Evolutionary conservation across 1,140 invertebrate genomes (phyloP), one percentile per base, ranked within the genome.

Genomic region (Cylas formicarius): DNA sequence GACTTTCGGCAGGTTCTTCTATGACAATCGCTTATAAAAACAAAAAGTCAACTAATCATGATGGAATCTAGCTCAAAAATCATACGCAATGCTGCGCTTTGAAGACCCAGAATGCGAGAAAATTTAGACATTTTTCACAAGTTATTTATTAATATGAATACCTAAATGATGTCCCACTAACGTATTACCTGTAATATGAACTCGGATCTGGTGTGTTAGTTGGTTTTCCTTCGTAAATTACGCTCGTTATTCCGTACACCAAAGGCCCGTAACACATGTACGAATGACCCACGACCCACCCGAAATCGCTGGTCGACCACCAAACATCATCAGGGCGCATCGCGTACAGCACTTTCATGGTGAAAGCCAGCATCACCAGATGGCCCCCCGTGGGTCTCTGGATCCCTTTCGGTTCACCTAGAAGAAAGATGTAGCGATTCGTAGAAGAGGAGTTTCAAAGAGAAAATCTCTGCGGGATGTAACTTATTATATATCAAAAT

Each of bases 181-280:
- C n/a, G n/a, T n/a, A n/a, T 45, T 42, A 84, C 83, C 84, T 78
- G 61, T 90, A 92, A 68, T 90, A 95, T 60, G 90, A 85, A 18
- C 84, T 82, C 3, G 89, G 80, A 70, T 95, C 84, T 0, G 91
- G 91, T 1, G 91, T 95, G 38, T 89, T 78, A 53, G 94, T 89
- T 0, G 91, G 91, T 61, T 95, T 96, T 2, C 92, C 92, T 69
- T 97, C 92, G 67, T 91, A 96, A 68, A 97, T 77, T 1, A 97
- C 73, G 50, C 85, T 86, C 0, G 90, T 93, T 21, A 81, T 72
- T 1, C 90, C 83, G 50, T 81, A 79, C 0, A 90, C 63, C 0
- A 96, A 68, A 0, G 92, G 91, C 2, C 80, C 90, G 54, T 96
- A 96, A 61, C 86, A 90, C 39, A 94, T 94, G 58, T 93, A 96